Conservation (phyloP, 2,888 invertebrate species). For the Tuberolachnus salignus region DNA sequence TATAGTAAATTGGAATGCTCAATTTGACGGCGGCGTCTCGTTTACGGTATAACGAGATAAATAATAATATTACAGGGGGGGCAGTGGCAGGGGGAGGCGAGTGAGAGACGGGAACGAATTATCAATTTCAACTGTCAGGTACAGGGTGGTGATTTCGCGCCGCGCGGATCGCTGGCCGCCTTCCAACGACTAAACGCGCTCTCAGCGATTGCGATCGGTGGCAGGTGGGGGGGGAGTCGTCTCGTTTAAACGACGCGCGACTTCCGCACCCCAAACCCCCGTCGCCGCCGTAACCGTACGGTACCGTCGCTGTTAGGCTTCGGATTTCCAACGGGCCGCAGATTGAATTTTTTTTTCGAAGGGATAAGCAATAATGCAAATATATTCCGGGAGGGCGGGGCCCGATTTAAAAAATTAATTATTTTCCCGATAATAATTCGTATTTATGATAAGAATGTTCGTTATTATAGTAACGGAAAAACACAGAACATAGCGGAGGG, state of each 20-base stretch:
- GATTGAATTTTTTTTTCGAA: neutral
- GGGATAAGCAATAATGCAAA: neutral
- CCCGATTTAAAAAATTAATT: too few relatives aligned
- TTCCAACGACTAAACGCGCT: slow-evolving; percentile 42
- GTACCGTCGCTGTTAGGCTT: neutral
- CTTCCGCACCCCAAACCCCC: neutral
- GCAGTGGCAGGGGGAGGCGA: too few relatives aligned
- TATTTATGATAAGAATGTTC: too few relatives aligned
- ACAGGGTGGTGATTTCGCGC: neutral
- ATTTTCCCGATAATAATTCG: too few relatives aligned
- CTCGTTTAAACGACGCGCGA: slow-evolving; percentile 15
- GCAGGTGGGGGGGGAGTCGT: too few relatives aligned
- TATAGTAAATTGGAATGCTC: neutral
- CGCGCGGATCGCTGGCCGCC: slow-evolving; percentile 34
- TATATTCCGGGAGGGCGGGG: neutral
- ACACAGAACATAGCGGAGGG: too few relatives aligned
- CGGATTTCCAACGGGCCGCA: slow-evolving; percentile 12
- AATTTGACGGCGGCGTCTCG: neutral
- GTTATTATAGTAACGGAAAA: neutral
- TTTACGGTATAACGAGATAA: neutral
- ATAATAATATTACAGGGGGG: neutral
- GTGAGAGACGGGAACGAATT: neutral
- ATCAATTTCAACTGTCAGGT: slow-evolving; percentile 35
- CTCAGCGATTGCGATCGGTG: neutral
- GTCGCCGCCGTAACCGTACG: neutral